Evolutionary conservation across 2,888 invertebrate species (phyloP), one percentile per base, ranked within the genome.

Genomic region (Bursaphelenchus okinawaensis): DNA sequence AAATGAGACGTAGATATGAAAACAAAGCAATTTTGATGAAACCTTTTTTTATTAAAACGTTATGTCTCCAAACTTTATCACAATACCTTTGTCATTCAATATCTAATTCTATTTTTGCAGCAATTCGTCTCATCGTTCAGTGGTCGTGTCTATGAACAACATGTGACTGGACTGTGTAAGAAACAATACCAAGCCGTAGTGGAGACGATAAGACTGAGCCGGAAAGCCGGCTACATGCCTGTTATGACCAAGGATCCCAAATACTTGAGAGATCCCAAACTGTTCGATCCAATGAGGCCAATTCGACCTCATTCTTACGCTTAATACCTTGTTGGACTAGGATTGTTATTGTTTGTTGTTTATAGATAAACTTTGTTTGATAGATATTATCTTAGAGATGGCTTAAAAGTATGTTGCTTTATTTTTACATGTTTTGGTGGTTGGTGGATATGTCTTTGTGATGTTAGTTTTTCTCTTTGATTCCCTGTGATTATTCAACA

Each of bases 111-210:
- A 40, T 40, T 12, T 12, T 40, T 40, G 12, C 81, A 80, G 73
- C 81, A 81, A 71, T 98, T 98, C 84, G 90, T 95, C 81, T 96
- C 95, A 29, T 90, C 92, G 0, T 92, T 90, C 82, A 95, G 96
- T 0, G 96, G 96, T 0, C 87, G 89, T 72, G 88, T 94, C 68
- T 96, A 74, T 23, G 92, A 91, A 0, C 87, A 90, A 62, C 91
- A 95, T 78, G 91, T 96, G 52, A 98, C 96, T 4, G 93, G 96
- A 0, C 87, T 98, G 52, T 98, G 96, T 67, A 73, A 75, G 29
- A 71, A 71, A 27, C 81, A 81, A 60, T 77, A 81, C 54, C 68
- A 76, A 20, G 73, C 72, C 9, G 58, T 78, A 29, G 51, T 71
- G 31, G 54, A 68, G 55, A 68, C 72, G 23, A 68, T 80, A 63